Conservation (phyloP, 2,888 invertebrate species). For the Campoplex nolae region DNA sequence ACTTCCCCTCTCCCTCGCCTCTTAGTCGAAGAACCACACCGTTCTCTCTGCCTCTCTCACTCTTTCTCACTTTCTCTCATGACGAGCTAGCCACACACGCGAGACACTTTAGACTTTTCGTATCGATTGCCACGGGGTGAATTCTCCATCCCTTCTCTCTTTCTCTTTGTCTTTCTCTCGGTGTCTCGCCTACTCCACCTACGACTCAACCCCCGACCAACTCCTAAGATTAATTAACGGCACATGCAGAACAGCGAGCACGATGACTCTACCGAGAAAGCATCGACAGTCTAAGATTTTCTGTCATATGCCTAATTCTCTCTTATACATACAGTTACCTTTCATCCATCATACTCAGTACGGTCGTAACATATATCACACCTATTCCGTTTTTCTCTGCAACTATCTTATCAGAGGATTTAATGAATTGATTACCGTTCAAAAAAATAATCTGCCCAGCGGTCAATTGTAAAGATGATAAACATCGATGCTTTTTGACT, state of each 20-base stretch:
- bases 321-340: constrained; percentile 22
- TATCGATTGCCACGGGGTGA: constrained; percentile 82
- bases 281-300: constrained; percentile 58
- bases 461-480: not conserved
- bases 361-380: not conserved
- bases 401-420: not conserved
- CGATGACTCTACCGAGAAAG: constrained; percentile 50
- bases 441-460: not conserved
- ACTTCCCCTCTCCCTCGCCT: constrained; percentile 65
- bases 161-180: constrained; percentile 49
- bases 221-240: constrained; percentile 69
- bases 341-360: not conserved
- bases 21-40: constrained; percentile 69
- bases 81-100: constrained; percentile 80
- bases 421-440: not conserved
- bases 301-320: constrained; percentile 59
- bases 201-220: constrained; percentile 31
- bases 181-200: constrained; percentile 55
- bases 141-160: constrained; percentile 49
- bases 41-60: constrained; percentile 47
- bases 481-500: not conserved
- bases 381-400: not conserved
- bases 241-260: constrained; percentile 65
- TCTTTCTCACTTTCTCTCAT: constrained; percentile 50
- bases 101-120: constrained; percentile 83